Conservation (phyloP, 2,797 vertebrate species). For the Amniataba percoides region DNA sequence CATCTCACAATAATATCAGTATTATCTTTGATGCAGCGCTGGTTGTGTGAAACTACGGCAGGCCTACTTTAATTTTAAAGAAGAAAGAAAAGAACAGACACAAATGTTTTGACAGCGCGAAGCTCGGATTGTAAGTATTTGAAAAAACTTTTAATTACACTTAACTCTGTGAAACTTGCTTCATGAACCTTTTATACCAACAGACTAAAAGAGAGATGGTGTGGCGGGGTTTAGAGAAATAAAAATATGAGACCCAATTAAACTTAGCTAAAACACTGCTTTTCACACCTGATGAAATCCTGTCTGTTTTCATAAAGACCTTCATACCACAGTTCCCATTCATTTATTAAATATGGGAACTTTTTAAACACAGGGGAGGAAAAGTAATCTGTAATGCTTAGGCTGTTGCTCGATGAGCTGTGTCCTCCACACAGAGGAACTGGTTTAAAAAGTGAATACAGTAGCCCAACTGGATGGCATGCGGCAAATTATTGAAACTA, state of each 20-base stretch:
- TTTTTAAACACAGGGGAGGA: conserved; percentile 85
- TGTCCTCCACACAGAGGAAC: conserved; percentile 48
- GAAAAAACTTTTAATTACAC: conserved; percentile 30
- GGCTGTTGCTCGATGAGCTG: conserved; percentile 68
- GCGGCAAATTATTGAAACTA: conserved; percentile 27
- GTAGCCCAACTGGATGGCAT: conserved; percentile 10
- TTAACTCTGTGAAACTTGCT: conserved; percentile 22
- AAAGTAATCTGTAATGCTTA: conserved; percentile 78
- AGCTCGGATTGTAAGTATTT: conserved; percentile 10
- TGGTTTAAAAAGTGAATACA: conserved; percentile 50
- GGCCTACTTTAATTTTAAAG: background rate
- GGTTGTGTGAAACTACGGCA: background rate
- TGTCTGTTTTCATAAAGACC: conserved; percentile 89
- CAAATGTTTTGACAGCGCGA: background rate
- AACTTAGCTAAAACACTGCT: conserved; percentile 90
- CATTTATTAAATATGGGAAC: conserved; percentile 89
- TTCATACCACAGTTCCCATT: conserved; percentile 83
- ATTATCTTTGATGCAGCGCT: background rate
- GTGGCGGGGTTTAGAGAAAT: conserved; percentile 67
- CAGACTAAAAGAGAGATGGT: background rate
- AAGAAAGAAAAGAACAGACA: background rate
- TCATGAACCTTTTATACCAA: conserved; percentile 25
- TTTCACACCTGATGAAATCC: conserved; percentile 92
- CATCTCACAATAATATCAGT: background rate
- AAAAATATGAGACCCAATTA: conserved; percentile 93